Evolutionary conservation across 2,797 vertebrate species (phyloP), one percentile per base, ranked within the genome.

Genomic region (Rhabdophis nuchalis): DNA sequence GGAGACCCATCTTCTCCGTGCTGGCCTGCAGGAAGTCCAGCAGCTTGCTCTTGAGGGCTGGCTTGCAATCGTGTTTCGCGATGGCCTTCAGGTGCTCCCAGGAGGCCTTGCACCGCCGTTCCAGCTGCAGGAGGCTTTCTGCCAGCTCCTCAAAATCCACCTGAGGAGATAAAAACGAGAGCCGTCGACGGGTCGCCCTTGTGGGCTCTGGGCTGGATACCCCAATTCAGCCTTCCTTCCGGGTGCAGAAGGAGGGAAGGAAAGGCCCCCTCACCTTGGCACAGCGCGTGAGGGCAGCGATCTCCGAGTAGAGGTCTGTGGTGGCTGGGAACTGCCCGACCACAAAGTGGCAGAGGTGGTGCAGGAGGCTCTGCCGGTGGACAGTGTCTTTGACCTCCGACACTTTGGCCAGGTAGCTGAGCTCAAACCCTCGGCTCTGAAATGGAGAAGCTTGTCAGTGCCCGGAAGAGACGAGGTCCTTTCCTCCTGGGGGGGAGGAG

Each of bases 361-460:
- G 97, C 32, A 99, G 98, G 91, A 99, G 97, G 58, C 99, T 98
- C 97, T 99, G 99, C 61, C 99, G 97, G 88, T 99, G 99, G 29
- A 99, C 98, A 0, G 99, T 99, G 97, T 99, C 99, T 96, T 99
- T 99, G 96, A 99, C 99, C 97, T 99, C 99, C 0, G 98, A 98
- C 93, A 99, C 99, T 96, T 99, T 99, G 97, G 99, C 98, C 97
- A 99, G 97, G 97, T 99, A 99, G 95, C 97, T 96, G 93, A 99
- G 98, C 94, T 99, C 99, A 94, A 99, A 99, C 93, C 98, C 99
- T 92, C 98, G 98, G 86, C 98, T 99, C 99, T 99, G 96, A 94
- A 97, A 97, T 7, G 16, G 0, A 36, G 16, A 18, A 36, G 32
- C 68, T 16, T 18, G 36, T 46, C 46, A 82, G 20, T 12, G 20